Conservation (phyloP, 1,140 invertebrate species). For the Caerostris extrusa region DNA sequence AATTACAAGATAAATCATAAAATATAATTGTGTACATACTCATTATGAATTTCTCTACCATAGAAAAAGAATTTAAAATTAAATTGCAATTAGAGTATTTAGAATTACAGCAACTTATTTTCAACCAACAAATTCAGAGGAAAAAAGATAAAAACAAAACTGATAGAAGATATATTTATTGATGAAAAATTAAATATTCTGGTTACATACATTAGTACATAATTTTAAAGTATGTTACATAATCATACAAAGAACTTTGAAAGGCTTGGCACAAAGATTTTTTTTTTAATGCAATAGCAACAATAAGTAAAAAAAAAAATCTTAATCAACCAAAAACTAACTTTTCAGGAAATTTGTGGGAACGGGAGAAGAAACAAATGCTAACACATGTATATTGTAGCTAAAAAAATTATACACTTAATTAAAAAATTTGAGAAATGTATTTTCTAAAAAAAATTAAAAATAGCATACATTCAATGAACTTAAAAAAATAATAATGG, state of each 20-base stretch:
- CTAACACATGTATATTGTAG: not conserved
- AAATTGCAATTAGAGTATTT: too few species aligned
- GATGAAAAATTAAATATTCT: not conserved
- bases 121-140: too few species aligned
- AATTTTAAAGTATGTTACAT: not conserved
- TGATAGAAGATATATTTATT: constrained; percentile 5
- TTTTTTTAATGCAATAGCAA: not conserved
- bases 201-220: not conserved
- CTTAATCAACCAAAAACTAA: not conserved
- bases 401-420: not conserved
- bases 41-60: too few species aligned
- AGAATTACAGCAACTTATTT: too few species aligned
- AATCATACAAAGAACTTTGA: not conserved
- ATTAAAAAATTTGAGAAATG: not conserved
- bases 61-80: too few species aligned
- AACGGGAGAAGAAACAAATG: not conserved
- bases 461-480: too few species aligned
- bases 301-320: not conserved
- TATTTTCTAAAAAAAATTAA: not conserved
- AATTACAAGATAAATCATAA: too few species aligned
- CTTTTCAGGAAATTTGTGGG: not conserved
- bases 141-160: not conserved
- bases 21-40: too few species aligned
- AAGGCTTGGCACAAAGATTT: constrained; percentile 17
- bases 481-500: not conserved